phyloP scores from a whole-genome alignment of 1,140 invertebrate species.

The Drosophila elegans region DNA sequence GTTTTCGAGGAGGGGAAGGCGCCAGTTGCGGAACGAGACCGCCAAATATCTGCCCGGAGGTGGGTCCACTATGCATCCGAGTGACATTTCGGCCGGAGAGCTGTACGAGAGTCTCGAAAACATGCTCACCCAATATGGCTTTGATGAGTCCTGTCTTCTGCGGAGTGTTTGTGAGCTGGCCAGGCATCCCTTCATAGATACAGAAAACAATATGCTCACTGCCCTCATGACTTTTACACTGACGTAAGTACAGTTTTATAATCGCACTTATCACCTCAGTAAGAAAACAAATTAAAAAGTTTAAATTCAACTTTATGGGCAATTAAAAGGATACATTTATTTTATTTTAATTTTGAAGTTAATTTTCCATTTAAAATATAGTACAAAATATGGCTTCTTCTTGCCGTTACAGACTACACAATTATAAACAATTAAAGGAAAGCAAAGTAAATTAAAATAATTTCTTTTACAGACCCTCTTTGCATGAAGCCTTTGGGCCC shows the following conservation, averaged over 20 bases:
- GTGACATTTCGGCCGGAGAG: conserved; percentile 76
- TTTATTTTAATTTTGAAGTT: too few relatives aligned
- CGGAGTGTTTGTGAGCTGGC: conserved; percentile 78
- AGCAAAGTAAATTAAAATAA: too few relatives aligned
- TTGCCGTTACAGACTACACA: too few relatives aligned
- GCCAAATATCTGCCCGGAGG: conserved; percentile 48
- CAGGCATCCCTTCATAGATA: conserved; percentile 67
- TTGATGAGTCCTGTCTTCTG: conserved; percentile 71
- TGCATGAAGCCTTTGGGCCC: conserved; percentile 72
- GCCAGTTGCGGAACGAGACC: conserved; percentile 52
- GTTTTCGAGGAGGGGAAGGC: conserved; percentile 42
- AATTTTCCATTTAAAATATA: too few relatives aligned
- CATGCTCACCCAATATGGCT: conserved; percentile 57
- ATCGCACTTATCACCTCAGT: too few relatives aligned
- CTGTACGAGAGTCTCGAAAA: conserved; percentile 69
- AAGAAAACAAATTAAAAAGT: too few relatives aligned
- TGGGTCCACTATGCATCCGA: conserved; percentile 42
- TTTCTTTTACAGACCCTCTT: conserved; percentile 59
- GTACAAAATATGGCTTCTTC: too few relatives aligned
- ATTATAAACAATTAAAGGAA: too few relatives aligned
- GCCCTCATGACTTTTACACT: conserved; percentile 75
- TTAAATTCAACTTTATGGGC: too few relatives aligned
- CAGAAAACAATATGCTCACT: conserved; percentile 64
- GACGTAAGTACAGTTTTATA: conserved; percentile 51
- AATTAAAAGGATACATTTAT: too few relatives aligned